phyloP scores from a whole-genome alignment of 2,888 invertebrate species.

The Mantis religiosa region DNA sequence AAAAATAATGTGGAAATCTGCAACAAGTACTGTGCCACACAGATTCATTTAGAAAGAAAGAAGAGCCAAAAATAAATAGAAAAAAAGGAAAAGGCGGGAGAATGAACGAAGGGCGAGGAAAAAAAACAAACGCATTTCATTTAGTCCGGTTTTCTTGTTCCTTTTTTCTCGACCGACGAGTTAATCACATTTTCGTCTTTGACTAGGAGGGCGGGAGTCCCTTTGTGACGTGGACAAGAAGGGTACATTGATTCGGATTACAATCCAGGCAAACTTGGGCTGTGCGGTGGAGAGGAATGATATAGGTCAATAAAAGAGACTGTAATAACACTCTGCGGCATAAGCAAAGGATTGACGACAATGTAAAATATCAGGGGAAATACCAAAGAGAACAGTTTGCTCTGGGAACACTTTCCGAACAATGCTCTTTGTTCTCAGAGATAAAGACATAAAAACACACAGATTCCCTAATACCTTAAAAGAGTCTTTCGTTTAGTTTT shows the following conservation, averaged over 20 bases:
- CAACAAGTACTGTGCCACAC: not conserved
- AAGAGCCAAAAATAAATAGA: not conserved
- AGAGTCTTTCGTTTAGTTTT: no score
- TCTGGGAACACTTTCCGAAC: not conserved
- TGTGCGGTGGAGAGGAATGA: not conserved
- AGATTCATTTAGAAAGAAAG: not conserved
- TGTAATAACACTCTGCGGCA: not conserved
- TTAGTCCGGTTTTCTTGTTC: not conserved
- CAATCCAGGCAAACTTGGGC: not conserved
- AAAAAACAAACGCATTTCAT: not conserved
- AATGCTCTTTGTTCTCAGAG: not conserved
- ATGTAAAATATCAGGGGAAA: not conserved
- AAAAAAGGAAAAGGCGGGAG: not conserved
- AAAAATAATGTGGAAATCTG: not conserved
- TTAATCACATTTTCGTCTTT: not conserved
- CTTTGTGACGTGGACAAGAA: not conserved
- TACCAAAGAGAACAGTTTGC: not conserved
- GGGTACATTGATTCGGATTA: not conserved
- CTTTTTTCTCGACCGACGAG: not conserved
- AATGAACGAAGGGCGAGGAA: not conserved
- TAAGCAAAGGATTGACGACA: not conserved
- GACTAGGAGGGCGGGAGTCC: not conserved
- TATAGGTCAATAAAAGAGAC: not conserved
- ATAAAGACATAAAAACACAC: not conserved
- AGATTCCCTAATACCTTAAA: no score